Evolutionary conservation across 2,113 vertebrate genomes (phyloP).

Genomic region (Ploceus nigricollis): DNA sequence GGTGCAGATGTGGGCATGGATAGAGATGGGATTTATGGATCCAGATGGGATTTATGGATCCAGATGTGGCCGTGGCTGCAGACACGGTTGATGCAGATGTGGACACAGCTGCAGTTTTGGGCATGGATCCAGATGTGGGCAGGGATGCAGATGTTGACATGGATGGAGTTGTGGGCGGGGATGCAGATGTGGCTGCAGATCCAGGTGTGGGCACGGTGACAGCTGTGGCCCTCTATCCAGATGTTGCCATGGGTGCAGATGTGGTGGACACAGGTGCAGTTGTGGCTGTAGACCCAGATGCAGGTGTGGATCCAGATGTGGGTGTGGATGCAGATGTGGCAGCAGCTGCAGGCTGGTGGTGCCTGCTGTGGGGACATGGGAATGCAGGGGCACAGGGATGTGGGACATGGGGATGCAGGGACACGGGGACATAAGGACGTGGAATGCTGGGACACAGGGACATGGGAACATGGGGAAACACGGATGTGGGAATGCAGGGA

Average conservation of each 20-base stretch:
- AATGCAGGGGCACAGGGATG: rapidly evolving
- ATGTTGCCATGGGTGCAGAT: neutral
- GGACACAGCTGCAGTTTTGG: neutral
- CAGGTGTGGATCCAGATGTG: neutral
- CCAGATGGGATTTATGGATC: neutral
- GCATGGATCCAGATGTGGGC: neutral
- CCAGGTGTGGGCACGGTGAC: rapidly evolving
- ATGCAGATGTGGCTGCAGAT: neutral
- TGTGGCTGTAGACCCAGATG: neutral
- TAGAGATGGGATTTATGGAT: neutral
- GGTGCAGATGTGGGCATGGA: neutral
- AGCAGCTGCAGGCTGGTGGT: neutral
- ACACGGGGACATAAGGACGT: neutral
- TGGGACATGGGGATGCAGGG: neutral
- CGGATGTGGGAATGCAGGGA: no score
- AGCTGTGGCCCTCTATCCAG: neutral
- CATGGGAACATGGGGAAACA: no score
- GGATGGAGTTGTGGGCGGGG: neutral
- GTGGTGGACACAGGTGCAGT: neutral
- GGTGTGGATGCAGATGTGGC: neutral
- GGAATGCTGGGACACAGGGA: no score
- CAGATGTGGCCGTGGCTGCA: no score
- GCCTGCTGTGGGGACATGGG: neutral
- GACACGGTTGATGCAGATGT: neutral
- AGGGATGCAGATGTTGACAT: neutral